Evolutionary conservation across 2,888 invertebrate genomes (phyloP), one percentile per base, ranked within the genome.

Genomic region (Patella caerulea): DNA sequence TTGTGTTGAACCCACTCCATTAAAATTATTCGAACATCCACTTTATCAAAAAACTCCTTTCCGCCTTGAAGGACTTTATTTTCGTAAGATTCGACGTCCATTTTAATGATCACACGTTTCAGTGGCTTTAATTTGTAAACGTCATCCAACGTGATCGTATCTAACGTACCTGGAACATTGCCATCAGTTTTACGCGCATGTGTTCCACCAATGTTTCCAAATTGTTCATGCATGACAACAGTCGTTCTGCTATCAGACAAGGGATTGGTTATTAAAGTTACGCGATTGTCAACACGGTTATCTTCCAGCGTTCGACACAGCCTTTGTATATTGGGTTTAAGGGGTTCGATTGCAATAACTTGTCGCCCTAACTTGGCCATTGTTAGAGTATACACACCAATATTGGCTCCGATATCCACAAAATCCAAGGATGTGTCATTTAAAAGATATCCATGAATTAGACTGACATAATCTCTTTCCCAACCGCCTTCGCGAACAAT

Each of bases 371-470:
- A n/a, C n/a, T 72, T 76, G 24, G 76, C 72, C 19, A 76, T 71
- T n/a, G 76, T 76, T 14, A 76, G 24, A 9, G 71, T 72, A 45
- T 76, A 76, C 1, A 76, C 72, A 17, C 76, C 76, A 52, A 76
- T 71, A 24, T 76, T 76, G 3, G 72, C 76, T 15, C 76, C 76
- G 19, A 76, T 72, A 52, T 76, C 76, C n/a, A 76, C n/a, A 71
- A 76, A 72, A 55, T 72, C 72, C 34, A 72, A 19, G 15, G 59
- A 45, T n/a, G 55, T 34, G n/a, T 76, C 71, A 45, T 55, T 55
- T 11, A 24, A 19, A 12, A 76, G 55, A 11, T 56, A 53, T 14
- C 29, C 14, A 52, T 76, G 72, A 12, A 76, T 29, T 1, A 34
- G 9, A 5, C 34, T 24, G 12, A 76, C 72, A 12, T 29, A 15